These are phyloP conservation scores for Apis florea DNA, from an alignment of 1,140 invertebrate genomes.

Conservation along the genomic window DNA sequence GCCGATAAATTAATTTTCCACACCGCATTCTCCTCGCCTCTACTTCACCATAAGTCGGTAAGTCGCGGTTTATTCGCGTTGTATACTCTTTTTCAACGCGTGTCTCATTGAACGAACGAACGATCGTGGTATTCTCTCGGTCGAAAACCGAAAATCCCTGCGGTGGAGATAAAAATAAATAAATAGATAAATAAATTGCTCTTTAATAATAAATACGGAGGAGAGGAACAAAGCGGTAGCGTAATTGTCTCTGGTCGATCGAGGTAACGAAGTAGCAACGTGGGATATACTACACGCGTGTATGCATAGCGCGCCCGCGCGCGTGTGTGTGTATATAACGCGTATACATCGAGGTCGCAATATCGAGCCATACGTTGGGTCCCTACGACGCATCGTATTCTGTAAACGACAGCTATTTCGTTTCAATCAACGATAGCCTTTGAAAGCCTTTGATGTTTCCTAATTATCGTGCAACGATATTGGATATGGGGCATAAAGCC, in stretches of 20 bases:
- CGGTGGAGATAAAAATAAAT: not conserved
- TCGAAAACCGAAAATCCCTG: not conserved
- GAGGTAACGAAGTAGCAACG: constrained; percentile 19
- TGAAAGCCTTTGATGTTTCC: not conserved
- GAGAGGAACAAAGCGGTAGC: not conserved
- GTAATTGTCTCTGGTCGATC: constrained; percentile 37
- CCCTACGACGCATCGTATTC: constrained; percentile 16
- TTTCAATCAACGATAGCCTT: constrained; percentile 32
- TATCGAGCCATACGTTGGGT: not conserved
- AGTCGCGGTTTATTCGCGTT: too few relatives aligned
- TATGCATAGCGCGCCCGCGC: not conserved
- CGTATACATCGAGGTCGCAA: not conserved
- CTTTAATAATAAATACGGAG: constrained; percentile 25
- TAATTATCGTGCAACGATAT: constrained; percentile 39
- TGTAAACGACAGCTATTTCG: constrained; percentile 28
- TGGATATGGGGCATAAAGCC: not conserved
- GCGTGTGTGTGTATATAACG: not conserved
- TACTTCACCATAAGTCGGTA: too few relatives aligned
- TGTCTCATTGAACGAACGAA: not conserved
- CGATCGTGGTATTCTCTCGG: too few relatives aligned
- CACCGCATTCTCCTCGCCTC: too few relatives aligned
- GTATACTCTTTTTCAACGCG: not conserved
- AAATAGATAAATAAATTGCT: not conserved
- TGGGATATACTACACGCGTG: not conserved
- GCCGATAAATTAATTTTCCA: too few relatives aligned